Evolutionary conservation across 2,113 vertebrate species (phyloP).

Genomic region (Rhagologus leucostigma): DNA sequence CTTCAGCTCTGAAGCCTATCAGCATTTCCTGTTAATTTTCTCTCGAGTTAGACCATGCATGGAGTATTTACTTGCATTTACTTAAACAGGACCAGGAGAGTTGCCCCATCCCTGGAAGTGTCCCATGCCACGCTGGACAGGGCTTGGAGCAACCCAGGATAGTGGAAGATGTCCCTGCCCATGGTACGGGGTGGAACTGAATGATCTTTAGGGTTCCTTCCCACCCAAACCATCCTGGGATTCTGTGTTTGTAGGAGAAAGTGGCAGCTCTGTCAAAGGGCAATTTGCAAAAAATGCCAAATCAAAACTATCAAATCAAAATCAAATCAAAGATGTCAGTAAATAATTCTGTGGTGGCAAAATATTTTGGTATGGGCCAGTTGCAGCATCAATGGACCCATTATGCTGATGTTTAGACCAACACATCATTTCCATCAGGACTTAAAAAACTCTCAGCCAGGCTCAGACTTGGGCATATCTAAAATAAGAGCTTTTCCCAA

Average conservation of each 20-base stretch:
- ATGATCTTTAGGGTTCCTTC: not conserved
- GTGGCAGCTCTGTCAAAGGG: not conserved
- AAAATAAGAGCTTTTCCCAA: not conserved
- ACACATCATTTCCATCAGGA: not conserved
- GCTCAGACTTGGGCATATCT: not conserved
- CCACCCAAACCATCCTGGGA: not conserved
- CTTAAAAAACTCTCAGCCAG: not conserved
- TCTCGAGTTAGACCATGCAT: not conserved
- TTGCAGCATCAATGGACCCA: not conserved
- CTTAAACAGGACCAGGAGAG: not conserved
- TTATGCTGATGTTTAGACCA: not conserved
- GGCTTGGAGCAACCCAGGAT: not conserved
- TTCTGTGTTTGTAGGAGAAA: not conserved
- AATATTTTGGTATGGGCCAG: not conserved
- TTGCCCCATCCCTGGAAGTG: not conserved
- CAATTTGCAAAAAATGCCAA: not conserved
- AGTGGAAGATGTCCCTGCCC: not conserved
- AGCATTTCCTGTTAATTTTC: not conserved
- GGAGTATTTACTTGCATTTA: not conserved
- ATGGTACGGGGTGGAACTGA: not conserved
- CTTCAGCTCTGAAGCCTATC: not conserved
- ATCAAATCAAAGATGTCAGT: not conserved
- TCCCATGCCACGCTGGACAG: rapidly evolving
- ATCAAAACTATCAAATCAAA: not conserved
- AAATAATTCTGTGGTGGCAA: not conserved